Percentiles rank a stretch among this genome's conserved stretches.
These are phyloP conservation scores for Leptinotarsa rubiginosa DNA, from an alignment of 2,888 invertebrate species.

Conservation along the genomic window DNA sequence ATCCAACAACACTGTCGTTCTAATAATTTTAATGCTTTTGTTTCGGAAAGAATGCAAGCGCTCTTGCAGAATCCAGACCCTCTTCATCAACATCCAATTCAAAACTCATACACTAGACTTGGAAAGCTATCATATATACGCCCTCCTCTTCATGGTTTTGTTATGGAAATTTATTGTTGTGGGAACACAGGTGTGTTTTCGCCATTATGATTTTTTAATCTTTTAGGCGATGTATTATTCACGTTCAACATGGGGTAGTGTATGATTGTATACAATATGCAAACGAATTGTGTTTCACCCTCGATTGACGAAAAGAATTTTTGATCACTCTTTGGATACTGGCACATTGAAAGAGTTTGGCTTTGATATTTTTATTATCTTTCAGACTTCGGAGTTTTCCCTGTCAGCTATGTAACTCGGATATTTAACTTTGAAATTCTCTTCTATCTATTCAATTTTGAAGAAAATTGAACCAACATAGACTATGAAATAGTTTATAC, in stretches of 20 bases:
- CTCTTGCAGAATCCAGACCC: neutral
- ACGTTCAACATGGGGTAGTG: conserved; percentile 21
- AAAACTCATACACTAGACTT: conserved; percentile 11
- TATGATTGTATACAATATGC: conserved; percentile 3
- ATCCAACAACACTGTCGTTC: neutral
- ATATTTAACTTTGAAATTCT: too few species aligned
- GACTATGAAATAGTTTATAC: too few species aligned
- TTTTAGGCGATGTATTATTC: conserved; percentile 17
- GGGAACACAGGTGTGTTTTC: conserved; percentile 25
- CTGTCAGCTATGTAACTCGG: too few species aligned
- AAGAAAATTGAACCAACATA: too few species aligned
- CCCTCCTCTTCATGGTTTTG: conserved; percentile 20
- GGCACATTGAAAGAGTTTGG: neutral
- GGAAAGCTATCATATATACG: conserved; percentile 9
- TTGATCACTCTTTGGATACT: neutral
- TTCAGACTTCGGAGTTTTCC: neutral
- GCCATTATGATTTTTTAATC: conserved; percentile 23
- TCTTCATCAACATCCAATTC: neutral
- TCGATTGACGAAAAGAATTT: neutral
- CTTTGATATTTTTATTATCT: neutral
- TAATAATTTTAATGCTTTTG: neutral
- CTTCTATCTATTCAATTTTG: too few species aligned
- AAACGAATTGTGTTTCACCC: conserved; percentile 4
- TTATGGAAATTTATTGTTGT: conserved; percentile 23
- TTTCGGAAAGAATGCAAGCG: neutral